Evolutionary conservation across 1,140 invertebrate genomes (phyloP).

Genomic region (Macrostomum lignano): DNA sequence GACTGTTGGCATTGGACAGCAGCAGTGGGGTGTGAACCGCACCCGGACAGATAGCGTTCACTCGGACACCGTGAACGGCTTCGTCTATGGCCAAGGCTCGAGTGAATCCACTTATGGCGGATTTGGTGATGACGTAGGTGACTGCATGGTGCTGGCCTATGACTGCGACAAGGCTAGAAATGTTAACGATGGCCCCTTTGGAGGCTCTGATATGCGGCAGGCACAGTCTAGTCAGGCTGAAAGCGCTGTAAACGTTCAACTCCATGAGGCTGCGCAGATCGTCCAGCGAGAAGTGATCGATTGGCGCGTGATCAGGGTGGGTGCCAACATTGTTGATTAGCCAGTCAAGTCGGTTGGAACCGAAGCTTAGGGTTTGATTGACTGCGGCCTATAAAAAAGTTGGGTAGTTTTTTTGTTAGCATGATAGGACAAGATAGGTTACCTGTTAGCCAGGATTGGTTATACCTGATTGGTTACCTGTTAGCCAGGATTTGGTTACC

Average conservation of each 20-base stretch:
- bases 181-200: slow-evolving; percentile 21
- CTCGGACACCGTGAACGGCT: slow-evolving; percentile 16
- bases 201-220: slow-evolving; percentile 18
- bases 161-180: slow-evolving; percentile 15
- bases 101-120: slow-evolving; percentile 17
- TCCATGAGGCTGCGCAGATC: slow-evolving; percentile 14
- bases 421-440: too few relatives aligned
- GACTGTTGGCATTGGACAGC: neutral
- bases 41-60: slow-evolving; percentile 11
- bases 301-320: slow-evolving; percentile 15
- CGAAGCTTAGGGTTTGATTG: too few relatives aligned
- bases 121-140: slow-evolving; percentile 20
- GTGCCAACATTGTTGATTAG: slow-evolving; percentile 19
- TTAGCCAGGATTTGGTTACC: too few relatives aligned
- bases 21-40: neutral
- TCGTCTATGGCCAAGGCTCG: slow-evolving; percentile 21
- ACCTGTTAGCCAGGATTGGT: too few relatives aligned
- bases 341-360: slow-evolving; percentile 16
- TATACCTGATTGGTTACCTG: too few relatives aligned
- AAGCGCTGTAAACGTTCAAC: slow-evolving; percentile 16
- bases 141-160: slow-evolving; percentile 18
- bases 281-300: slow-evolving; percentile 17
- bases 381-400: too few relatives aligned
- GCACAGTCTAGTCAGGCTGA: slow-evolving; percentile 9
- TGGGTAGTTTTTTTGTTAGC: too few relatives aligned